Evolutionary conservation across 2,797 vertebrate genomes (phyloP).

Genomic region (Parambassis ranga): DNA sequence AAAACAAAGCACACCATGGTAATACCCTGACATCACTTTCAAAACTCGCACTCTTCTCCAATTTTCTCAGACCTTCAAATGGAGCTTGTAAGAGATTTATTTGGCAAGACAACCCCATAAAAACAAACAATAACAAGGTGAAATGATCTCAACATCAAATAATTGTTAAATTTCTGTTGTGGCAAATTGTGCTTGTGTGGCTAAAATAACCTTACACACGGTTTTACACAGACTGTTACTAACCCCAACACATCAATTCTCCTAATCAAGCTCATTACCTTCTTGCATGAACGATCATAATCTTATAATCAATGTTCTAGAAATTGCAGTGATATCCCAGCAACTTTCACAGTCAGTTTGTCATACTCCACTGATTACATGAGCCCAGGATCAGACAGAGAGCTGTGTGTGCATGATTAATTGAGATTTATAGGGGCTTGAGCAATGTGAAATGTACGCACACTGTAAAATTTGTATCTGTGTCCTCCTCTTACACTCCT

Average conservation of each 20-base stretch:
- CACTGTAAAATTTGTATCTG: not conserved
- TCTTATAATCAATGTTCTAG: not conserved
- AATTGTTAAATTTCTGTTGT: no score
- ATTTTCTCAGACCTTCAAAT: no score
- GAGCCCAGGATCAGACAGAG: not conserved
- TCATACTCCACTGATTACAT: no score
- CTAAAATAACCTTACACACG: no score
- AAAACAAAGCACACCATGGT: not conserved
- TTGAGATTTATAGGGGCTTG: conserved; percentile 14
- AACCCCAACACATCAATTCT: no score
- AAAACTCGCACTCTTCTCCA: not conserved
- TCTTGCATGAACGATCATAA: not conserved
- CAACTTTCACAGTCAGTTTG: no score
- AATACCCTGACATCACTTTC: not conserved
- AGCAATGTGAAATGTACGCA: conserved; percentile 1
- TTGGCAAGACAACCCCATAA: not conserved
- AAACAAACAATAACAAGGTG: not conserved
- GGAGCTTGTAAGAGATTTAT: not conserved
- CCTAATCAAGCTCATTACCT: not conserved
- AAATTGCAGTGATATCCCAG: not conserved
- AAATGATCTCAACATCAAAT: not conserved
- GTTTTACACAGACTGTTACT: no score
- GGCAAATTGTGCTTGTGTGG: no score
- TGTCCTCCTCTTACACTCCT: not conserved
- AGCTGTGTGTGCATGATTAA: not conserved